Conservation (phyloP, 92 coral and sea anemone species). For the Anthopleura xanthogrammica region DNA sequence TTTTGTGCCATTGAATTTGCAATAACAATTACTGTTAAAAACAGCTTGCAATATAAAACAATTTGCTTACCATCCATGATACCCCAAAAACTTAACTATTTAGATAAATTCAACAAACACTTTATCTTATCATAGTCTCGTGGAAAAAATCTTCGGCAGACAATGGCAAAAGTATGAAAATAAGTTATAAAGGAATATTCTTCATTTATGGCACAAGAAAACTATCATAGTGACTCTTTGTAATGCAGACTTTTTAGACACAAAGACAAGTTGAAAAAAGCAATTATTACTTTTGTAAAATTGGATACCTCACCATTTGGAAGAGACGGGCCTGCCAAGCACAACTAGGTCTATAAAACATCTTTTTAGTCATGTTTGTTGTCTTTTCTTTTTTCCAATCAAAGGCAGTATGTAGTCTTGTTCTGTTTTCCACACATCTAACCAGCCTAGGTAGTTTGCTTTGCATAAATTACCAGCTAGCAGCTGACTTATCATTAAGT, state of each 20-base stretch:
- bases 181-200: neutral
- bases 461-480: conserved; percentile 55
- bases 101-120: neutral
- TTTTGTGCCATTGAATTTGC: neutral
- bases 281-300: neutral
- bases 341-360: conserved; percentile 39
- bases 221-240: conserved; percentile 16
- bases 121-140: neutral
- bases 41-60: conserved; percentile 7
- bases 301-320: conserved; percentile 32
- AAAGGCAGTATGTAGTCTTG: neutral
- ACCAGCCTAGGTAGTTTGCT: conserved; percentile 31
- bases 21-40: neutral
- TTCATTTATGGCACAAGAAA: conserved; percentile 14
- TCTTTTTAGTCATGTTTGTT: conserved; percentile 30
- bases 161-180: neutral
- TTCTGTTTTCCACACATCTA: conserved; percentile 27
- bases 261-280: conserved; percentile 23
- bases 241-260: conserved; percentile 15
- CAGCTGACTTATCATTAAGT: conserved; percentile 40
- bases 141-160: neutral
- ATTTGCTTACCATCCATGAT: neutral
- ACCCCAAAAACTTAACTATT: conserved; percentile 1
- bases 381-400: neutral
- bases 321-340: conserved; percentile 34